These are phyloP conservation scores for Limulus polyphemus DNA, from an alignment of 2,888 invertebrate species.

Conservation along the genomic window DNA sequence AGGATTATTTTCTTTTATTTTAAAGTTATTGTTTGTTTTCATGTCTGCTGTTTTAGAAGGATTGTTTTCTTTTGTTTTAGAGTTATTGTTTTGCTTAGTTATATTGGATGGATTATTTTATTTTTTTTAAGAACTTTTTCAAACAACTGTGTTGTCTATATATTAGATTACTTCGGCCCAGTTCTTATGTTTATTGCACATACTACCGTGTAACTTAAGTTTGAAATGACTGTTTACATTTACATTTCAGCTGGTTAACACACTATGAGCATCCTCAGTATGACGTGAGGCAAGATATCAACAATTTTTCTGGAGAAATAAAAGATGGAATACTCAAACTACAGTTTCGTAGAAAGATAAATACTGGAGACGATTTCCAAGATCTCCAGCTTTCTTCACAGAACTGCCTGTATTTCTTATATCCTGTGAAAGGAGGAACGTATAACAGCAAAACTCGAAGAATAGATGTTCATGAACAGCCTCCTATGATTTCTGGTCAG, in stretches of 20 bases:
- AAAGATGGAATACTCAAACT: constrained; percentile 63
- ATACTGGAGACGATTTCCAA: constrained; percentile 51
- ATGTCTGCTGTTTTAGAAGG: too few relatives aligned
- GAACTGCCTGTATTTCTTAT: constrained; percentile 72
- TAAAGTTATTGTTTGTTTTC: too few relatives aligned
- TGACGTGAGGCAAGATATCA: constrained; percentile 59
- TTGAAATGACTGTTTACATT: too few relatives aligned
- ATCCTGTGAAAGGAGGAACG: constrained; percentile 66
- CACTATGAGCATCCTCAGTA: constrained; percentile 50
- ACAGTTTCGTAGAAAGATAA: constrained; percentile 61
- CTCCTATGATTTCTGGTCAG: constrained; percentile 51
- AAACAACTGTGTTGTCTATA: too few relatives aligned
- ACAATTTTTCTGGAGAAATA: constrained; percentile 55
- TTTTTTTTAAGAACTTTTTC: too few relatives aligned
- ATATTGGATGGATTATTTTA: too few relatives aligned
- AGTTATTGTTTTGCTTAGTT: too few relatives aligned
- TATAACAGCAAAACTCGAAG: constrained; percentile 72
- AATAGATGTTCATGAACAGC: constrained; percentile 60
- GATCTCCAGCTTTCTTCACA: constrained; percentile 69
- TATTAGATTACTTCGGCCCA: too few relatives aligned
- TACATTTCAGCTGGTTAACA: constrained; percentile 53
- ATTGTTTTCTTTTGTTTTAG: too few relatives aligned
- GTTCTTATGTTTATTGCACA: too few relatives aligned
- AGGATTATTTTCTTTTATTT: too few relatives aligned
- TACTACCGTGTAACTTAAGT: too few relatives aligned